phyloP scores from a whole-genome alignment of 1,140 invertebrate species.

The Procambarus virginalis region DNA sequence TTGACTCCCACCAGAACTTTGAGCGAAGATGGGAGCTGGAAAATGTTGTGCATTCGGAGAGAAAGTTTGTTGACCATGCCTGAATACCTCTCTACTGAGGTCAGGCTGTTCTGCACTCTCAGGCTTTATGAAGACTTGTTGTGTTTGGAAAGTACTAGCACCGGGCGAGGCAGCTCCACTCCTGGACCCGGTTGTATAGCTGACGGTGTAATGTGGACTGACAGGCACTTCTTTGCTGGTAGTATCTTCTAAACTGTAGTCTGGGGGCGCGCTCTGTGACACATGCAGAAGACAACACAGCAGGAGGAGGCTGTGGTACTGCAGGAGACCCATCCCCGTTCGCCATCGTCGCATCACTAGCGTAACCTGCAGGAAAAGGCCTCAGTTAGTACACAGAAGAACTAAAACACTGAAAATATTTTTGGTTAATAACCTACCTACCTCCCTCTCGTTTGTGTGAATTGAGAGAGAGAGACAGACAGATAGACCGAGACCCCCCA shows the following conservation, averaged over 20 bases:
- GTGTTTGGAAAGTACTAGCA: background rate
- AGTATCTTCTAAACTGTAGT: constrained; percentile 23
- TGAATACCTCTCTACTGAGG: background rate
- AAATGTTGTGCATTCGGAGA: background rate
- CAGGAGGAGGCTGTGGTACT: background rate
- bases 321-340: background rate
- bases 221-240: background rate
- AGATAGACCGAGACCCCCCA: no score
- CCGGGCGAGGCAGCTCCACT: background rate
- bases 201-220: background rate
- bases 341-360: constrained; percentile 25
- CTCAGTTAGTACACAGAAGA: background rate
- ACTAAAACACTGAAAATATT: no score
- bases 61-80: background rate
- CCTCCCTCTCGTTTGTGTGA: no score
- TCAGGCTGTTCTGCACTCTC: background rate
- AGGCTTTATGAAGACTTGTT: background rate
- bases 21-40: no score
- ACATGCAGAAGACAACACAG: constrained; percentile 4
- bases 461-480: no score
- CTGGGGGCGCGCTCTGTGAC: constrained; percentile 11
- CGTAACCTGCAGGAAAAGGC: background rate
- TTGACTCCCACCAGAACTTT: background rate
- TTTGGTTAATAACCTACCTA: no score
- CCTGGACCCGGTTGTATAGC: background rate